Conservation (phyloP, 2,797 vertebrate genomes). For the Cyprinodon diabolis region DNA sequence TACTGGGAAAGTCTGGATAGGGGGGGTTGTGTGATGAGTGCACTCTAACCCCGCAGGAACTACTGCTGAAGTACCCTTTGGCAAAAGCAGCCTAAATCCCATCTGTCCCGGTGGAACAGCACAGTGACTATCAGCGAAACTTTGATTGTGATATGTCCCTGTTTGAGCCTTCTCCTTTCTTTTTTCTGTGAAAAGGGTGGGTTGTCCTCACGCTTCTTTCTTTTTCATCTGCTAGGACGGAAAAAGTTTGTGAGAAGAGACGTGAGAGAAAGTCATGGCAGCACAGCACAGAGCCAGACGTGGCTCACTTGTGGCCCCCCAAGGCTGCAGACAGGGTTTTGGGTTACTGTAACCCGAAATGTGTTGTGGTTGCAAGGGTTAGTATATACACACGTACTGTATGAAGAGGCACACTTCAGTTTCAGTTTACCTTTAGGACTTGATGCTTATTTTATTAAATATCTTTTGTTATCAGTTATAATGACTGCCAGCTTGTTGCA, state of each 20-base stretch:
- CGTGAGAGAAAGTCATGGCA: slow-evolving; percentile 57
- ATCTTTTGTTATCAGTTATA: slow-evolving; percentile 13
- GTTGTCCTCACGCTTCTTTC: slow-evolving; percentile 51
- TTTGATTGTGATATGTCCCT: slow-evolving; percentile 61
- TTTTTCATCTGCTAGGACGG: slow-evolving; percentile 40
- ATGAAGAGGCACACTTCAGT: slow-evolving; percentile 41
- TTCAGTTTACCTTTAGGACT: slow-evolving; percentile 33
- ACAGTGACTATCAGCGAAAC: slow-evolving; percentile 50
- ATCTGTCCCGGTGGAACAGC: slow-evolving; percentile 67
- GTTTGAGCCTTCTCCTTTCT: slow-evolving; percentile 59
- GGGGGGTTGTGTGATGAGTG: slow-evolving; percentile 64
- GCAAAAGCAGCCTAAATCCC: slow-evolving; percentile 71
- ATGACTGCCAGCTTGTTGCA: background rate
- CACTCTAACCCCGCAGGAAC: slow-evolving; percentile 65
- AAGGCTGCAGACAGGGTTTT: slow-evolving; percentile 67
- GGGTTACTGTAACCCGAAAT: slow-evolving; percentile 73
- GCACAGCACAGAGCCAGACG: slow-evolving; percentile 54
- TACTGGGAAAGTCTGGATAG: slow-evolving; percentile 65
- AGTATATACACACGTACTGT: slow-evolving; percentile 42
- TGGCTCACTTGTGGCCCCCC: slow-evolving; percentile 64
- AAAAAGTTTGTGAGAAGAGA: slow-evolving; percentile 64
- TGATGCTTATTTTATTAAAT: slow-evolving; percentile 30
- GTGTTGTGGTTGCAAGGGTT: slow-evolving; percentile 61
- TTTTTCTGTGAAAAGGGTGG: slow-evolving; percentile 35
- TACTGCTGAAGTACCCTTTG: slow-evolving; percentile 71